These are phyloP conservation scores for Empidonax traillii DNA, from an alignment of 2,113 vertebrate species.

Conservation along the genomic window DNA sequence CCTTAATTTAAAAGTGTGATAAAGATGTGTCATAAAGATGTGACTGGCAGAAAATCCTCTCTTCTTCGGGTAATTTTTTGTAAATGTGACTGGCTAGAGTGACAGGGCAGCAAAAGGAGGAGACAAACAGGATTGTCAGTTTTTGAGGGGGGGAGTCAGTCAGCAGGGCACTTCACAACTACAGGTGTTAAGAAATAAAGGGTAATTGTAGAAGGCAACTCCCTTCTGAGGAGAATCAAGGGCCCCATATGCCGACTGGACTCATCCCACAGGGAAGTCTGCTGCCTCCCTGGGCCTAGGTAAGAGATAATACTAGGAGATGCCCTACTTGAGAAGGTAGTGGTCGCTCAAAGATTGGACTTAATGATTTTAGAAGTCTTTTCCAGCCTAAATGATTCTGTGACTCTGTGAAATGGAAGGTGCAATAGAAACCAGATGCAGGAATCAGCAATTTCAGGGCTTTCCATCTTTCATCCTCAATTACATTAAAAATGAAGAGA, in stretches of 20 bases:
- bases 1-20: not conserved
- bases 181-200: not conserved
- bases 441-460: not conserved
- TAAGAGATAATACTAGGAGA: not conserved
- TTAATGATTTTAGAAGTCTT: not conserved
- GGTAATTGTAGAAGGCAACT: not conserved
- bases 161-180: not conserved
- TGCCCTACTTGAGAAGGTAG: not conserved
- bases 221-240: not conserved
- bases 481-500: not conserved
- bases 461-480: not conserved
- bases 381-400: not conserved
- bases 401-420: not conserved
- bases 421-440: not conserved
- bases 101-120: not conserved
- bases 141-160: not conserved
- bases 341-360: not conserved
- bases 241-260: not conserved
- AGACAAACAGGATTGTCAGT: not conserved
- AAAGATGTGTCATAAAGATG: not conserved
- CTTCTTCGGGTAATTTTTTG: not conserved
- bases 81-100: not conserved
- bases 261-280: not conserved
- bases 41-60: not conserved
- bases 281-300: not conserved